Percentiles rank a stretch among this genome's conserved stretches.
These are phyloP conservation scores for Stomatorhinus ivindoensis DNA, from an alignment of 2,113 vertebrate genomes.

Conservation along the genomic window DNA sequence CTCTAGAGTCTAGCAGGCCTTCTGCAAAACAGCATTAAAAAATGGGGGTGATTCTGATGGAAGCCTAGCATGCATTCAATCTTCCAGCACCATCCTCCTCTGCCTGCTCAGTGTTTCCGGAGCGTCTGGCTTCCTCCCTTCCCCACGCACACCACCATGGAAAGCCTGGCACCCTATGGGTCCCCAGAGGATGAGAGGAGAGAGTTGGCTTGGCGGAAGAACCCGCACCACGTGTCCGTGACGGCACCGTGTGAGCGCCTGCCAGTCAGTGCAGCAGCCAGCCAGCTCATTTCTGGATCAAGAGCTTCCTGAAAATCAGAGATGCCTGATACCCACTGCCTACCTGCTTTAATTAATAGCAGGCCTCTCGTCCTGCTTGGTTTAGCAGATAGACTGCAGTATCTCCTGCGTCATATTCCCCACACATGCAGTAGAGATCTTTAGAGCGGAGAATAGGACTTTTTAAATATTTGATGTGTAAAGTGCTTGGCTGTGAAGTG, in stretches of 20 bases:
- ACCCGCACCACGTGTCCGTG: not conserved
- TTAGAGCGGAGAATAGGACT: not conserved
- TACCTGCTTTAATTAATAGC: not conserved
- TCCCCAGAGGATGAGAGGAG: not conserved
- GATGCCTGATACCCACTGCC: not conserved
- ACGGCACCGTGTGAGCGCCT: not conserved
- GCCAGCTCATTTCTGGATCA: conserved; percentile 5
- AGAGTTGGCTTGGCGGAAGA: not conserved
- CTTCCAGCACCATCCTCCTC: not conserved
- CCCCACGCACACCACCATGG: not conserved
- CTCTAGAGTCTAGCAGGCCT: not conserved
- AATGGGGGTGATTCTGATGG: not conserved
- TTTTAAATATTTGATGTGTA: not conserved
- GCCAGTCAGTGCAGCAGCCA: not conserved
- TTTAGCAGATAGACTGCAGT: not conserved
- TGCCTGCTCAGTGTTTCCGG: not conserved
- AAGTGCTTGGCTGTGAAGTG: not conserved
- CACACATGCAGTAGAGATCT: not conserved
- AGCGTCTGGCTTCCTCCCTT: not conserved
- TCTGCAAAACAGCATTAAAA: not conserved
- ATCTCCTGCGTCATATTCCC: not conserved
- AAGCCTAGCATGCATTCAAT: not conserved
- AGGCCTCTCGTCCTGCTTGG: not conserved
- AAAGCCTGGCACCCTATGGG: not conserved
- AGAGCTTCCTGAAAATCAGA: not conserved